phyloP scores from a whole-genome alignment of 2,797 vertebrate genomes.

The Acanthopagrus latus region DNA sequence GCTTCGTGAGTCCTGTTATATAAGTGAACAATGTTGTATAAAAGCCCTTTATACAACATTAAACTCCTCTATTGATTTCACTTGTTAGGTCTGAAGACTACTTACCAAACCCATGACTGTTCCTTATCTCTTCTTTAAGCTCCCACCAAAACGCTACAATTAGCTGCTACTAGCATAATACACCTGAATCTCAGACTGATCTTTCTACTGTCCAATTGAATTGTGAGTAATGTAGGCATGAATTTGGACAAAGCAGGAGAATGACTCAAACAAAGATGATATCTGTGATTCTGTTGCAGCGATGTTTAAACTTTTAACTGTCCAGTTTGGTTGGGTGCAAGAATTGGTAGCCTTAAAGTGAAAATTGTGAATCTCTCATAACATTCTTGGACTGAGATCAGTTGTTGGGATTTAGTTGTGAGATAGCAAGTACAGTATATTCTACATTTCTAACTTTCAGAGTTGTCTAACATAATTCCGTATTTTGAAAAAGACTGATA shows the following conservation, averaged over 20 bases:
- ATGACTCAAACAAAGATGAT: background rate
- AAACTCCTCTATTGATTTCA: background rate
- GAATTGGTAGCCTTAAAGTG: background rate
- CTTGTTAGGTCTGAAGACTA: background rate
- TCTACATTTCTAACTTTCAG: background rate
- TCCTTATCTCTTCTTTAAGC: background rate
- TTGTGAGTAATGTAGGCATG: background rate
- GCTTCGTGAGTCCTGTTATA: background rate
- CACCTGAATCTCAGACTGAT: too few species aligned
- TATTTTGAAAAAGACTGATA: background rate
- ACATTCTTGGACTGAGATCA: background rate
- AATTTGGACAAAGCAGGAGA: background rate
- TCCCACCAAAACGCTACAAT: background rate
- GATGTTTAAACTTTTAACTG: too few species aligned
- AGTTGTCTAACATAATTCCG: background rate
- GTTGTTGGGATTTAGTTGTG: background rate
- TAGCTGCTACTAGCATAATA: background rate
- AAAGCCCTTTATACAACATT: background rate
- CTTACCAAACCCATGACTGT: background rate
- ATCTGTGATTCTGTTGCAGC: background rate
- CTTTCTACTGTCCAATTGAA: background rate
- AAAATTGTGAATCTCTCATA: background rate
- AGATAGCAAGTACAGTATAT: too few species aligned
- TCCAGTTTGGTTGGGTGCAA: too few species aligned
- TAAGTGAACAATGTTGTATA: background rate